Conservation (phyloP, 2,113 vertebrate species). For the Podilymbus podiceps region DNA sequence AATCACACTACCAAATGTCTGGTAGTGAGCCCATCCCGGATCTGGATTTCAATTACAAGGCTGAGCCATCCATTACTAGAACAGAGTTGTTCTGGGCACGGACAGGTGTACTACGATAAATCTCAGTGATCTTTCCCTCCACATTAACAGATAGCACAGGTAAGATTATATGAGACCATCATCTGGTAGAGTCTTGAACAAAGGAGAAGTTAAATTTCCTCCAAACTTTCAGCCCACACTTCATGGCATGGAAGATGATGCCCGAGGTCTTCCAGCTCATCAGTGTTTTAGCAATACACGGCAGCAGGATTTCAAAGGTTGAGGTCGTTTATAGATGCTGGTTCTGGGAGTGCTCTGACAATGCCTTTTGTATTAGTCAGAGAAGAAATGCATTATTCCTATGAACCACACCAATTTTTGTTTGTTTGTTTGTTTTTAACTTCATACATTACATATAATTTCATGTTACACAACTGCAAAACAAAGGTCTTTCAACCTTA, state of each 20-base stretch:
- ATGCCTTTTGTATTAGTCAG: background rate
- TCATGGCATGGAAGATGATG: background rate
- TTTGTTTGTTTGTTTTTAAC: background rate
- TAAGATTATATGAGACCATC: background rate
- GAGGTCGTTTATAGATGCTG: background rate
- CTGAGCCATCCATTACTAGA: background rate
- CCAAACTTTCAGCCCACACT: background rate
- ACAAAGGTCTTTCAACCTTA: background rate
- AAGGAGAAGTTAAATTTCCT: background rate
- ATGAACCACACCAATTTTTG: background rate
- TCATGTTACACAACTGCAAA: background rate
- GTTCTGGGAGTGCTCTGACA: background rate
- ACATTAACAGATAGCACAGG: background rate
- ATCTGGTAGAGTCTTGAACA: background rate
- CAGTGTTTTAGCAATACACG: background rate
- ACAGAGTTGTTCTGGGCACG: background rate
- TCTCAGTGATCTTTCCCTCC: background rate
- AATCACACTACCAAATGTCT: background rate
- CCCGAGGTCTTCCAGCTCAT: background rate
- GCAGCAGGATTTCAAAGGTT: background rate
- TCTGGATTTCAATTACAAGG: background rate
- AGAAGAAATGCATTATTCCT: background rate
- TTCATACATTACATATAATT: background rate
- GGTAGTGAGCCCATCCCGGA: background rate
- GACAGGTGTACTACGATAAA: background rate